Base-by-base conservation (phyloP, 2,113 vertebrate genomes). In the Tachysurus vachellii region DNA sequence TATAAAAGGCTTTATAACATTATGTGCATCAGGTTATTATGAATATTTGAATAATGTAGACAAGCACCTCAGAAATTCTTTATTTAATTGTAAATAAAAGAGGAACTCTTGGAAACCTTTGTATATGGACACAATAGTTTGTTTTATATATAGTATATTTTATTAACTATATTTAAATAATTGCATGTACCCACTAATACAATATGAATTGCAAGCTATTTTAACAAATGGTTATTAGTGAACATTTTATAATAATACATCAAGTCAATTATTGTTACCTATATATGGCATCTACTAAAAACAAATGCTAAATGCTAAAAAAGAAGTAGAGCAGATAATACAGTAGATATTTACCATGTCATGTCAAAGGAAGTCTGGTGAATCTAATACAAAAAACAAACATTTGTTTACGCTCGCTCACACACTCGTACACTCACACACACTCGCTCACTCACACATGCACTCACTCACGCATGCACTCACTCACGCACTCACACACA, bases 41-140 rank as follows among this genome's bases (percentile, higher is more conserved):
- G 16, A 31, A 85, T 50, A 23, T 61, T 47, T 85, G 36, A 53
- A 28, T 28, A 79, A 28, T 77, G 12, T 36, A 64, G 10, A 64
- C 26, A 44, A 16, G 17, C 57, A 73, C 17, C 16, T n/a, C 0
- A 77, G 26, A 36, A 76, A 31, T 54, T 19, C 28, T 75, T 84
- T 75, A 59, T 71, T 75, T 84, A 61, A 59, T 71, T 61, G 53
- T 4, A 77, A 54, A 77, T 53, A 59, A 84, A 82, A 62, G 61
- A 62, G 36, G 44, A 10, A 83, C 13, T 42, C 28, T 42, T 5
- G 71, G 71, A 71, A 82, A 75, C 4, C 23, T 23, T 3, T 47
- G 12, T 47, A 47, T 42, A 21, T 21, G n/a, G 3, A 47, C 26
- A 26, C 71, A 73, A 19, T 36, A 71, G 7, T 17, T 17, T 44